phyloP scores from a whole-genome alignment of 2,888 invertebrate species.

The Craniophora ligustri region DNA sequence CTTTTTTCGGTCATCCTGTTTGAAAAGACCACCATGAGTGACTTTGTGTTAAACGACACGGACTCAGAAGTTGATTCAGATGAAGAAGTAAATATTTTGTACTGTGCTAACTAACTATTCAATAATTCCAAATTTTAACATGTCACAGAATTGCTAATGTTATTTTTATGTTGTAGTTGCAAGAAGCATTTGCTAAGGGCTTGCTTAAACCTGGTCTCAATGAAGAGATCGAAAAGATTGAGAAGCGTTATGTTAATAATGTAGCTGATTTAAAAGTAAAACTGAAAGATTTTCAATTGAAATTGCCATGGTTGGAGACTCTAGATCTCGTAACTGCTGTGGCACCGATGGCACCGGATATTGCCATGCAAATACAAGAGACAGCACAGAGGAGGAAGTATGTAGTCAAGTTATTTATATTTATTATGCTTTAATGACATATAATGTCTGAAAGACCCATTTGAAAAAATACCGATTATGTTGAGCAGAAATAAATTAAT shows the following conservation, averaged over 20 bases:
- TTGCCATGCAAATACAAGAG: constrained; percentile 93
- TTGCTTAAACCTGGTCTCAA: constrained; percentile 96
- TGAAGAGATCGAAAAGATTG: constrained; percentile 88
- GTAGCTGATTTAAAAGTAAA: constrained; percentile 92
- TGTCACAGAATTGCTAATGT: background rate
- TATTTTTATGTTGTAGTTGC: constrained; percentile 90
- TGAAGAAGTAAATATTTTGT: constrained; percentile 81
- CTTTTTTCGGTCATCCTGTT: background rate
- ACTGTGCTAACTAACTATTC: background rate
- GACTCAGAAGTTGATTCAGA: constrained; percentile 88
- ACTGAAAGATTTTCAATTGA: constrained; percentile 91
- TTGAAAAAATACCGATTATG: too few species aligned
- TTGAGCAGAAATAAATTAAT: too few species aligned
- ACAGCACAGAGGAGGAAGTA: constrained; percentile 91
- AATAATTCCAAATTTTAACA: background rate
- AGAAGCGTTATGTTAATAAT: constrained; percentile 91
- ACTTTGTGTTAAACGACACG: constrained; percentile 82
- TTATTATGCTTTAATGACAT: too few species aligned
- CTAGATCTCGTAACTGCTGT: constrained; percentile 93
- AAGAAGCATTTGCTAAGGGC: constrained; percentile 96
- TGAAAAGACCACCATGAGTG: constrained; percentile 66
- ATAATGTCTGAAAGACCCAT: too few species aligned
- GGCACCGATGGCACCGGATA: constrained; percentile 95
- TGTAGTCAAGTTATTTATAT: constrained; percentile 33
- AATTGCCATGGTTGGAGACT: constrained; percentile 95